Percentiles rank a stretch among this genome's conserved stretches.
Conservation (phyloP, 2,888 invertebrate genomes). For the Acanthosoma haemorrhoidale region DNA sequence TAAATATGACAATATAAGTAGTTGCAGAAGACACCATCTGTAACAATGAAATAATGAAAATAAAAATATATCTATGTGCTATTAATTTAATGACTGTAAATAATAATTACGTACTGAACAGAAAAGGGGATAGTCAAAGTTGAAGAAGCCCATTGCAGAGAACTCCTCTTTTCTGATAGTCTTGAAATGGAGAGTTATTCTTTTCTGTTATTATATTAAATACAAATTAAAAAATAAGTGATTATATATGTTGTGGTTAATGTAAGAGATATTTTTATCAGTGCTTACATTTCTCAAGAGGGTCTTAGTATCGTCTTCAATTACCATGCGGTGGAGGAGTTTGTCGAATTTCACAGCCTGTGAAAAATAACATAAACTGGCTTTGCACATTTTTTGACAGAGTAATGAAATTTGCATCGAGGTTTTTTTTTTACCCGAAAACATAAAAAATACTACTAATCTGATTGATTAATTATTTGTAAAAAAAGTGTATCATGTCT, state of each 20-base stretch:
- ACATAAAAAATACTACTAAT: no score
- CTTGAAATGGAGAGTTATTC: slow-evolving; percentile 23
- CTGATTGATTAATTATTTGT: no score
- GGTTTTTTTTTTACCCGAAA: no score
- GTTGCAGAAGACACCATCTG: no score
- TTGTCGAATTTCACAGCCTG: slow-evolving; percentile 23
- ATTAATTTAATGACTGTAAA: no score
- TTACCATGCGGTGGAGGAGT: neutral
- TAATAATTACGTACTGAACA: slow-evolving; percentile 2
- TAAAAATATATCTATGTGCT: no score
- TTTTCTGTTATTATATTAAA: slow-evolving; percentile 3
- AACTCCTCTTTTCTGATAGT: slow-evolving; percentile 21
- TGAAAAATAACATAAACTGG: neutral
- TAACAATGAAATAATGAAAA: no score
- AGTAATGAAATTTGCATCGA: no score
- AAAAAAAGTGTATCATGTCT: no score
- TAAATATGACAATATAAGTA: no score
- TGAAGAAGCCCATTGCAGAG: slow-evolving; percentile 24
- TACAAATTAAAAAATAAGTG: neutral
- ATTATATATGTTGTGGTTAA: neutral
- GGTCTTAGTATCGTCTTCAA: slow-evolving; percentile 9
- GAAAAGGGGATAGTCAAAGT: slow-evolving; percentile 16
- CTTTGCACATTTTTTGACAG: no score
- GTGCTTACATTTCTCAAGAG: slow-evolving; percentile 12
- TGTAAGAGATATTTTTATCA: neutral